A percentile compares a stretch with the other conserved stretches of the same genome.
These are phyloP conservation scores for Hypotaenidia okinawae DNA, from an alignment of 2,797 vertebrate species.

Conservation along the genomic window DNA sequence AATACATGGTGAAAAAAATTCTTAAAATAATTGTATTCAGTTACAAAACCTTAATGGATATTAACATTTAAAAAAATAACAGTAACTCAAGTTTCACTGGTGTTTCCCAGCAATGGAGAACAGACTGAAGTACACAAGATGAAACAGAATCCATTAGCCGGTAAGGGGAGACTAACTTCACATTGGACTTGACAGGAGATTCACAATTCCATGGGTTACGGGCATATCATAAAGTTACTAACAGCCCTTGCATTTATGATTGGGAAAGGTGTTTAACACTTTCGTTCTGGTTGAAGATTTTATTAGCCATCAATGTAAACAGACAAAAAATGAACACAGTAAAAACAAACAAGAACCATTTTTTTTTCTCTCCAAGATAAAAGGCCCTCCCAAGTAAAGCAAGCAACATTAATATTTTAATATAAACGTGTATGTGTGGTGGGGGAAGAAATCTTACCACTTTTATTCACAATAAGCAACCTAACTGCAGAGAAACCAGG, in stretches of 20 bases:
- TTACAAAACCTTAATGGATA: neutral
- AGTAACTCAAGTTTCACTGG: neutral
- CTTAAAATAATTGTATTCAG: neutral
- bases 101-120: neutral
- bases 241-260: neutral
- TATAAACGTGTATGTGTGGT: fast-evolving
- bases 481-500: neutral
- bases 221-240: neutral
- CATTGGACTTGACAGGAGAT: neutral
- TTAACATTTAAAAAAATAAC: neutral
- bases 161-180: neutral
- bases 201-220: neutral
- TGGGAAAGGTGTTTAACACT: neutral
- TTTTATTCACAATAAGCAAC: neutral
- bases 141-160: constrained; percentile 9
- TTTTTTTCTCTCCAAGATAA: fast-evolving
- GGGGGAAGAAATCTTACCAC: fast-evolving
- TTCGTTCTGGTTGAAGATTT: neutral
- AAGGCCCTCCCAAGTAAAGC: neutral
- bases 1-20: fast-evolving
- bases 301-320: neutral
- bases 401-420: neutral
- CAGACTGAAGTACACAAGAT: neutral
- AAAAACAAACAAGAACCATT: neutral
- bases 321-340: neutral